phyloP scores from a whole-genome alignment of 1,140 invertebrate species.

The Drosophila miranda region DNA sequence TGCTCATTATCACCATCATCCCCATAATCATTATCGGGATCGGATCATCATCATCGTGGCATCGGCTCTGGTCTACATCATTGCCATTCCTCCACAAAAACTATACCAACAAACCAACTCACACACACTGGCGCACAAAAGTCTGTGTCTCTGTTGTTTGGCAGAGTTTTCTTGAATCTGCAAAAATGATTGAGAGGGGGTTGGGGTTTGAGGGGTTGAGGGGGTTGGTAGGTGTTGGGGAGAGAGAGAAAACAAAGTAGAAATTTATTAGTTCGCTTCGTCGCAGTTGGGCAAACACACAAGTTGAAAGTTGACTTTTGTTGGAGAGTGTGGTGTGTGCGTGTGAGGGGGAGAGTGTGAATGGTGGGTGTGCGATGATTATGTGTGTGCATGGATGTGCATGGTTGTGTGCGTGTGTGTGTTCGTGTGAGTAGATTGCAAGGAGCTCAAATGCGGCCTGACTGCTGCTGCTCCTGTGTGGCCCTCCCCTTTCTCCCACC shows the following conservation, averaged over 20 bases:
- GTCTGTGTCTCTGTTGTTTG: constrained; percentile 29
- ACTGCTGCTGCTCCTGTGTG: constrained; percentile 47
- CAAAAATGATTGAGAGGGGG: constrained; percentile 64
- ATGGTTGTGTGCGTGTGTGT: constrained; percentile 5
- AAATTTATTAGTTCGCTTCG: constrained; percentile 80
- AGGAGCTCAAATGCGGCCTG: constrained; percentile 20
- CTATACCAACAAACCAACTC: constrained; percentile 35
- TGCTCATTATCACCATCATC: constrained; percentile 46
- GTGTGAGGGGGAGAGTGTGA: constrained; percentile 18
- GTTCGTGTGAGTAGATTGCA: constrained; percentile 13
- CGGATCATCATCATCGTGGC: constrained; percentile 30
- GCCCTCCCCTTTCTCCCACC: not conserved
- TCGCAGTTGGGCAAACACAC: constrained; percentile 73
- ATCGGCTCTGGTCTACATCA: constrained; percentile 51
- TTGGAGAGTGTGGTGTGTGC: constrained; percentile 33
- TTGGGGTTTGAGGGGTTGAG: constrained; percentile 2
- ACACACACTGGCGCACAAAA: constrained; percentile 47
- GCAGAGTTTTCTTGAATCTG: constrained; percentile 62
- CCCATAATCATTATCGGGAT: constrained; percentile 40
- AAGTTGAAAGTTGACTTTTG: constrained; percentile 65
- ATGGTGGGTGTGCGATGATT: constrained; percentile 41
- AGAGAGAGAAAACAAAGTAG: constrained; percentile 56
- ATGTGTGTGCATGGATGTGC: constrained; percentile 35
- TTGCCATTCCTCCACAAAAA: constrained; percentile 17
- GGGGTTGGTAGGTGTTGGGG: constrained; percentile 6